Evolutionary conservation across 2,797 vertebrate species (phyloP).

Genomic region (Sphenodon punctatus): DNA sequence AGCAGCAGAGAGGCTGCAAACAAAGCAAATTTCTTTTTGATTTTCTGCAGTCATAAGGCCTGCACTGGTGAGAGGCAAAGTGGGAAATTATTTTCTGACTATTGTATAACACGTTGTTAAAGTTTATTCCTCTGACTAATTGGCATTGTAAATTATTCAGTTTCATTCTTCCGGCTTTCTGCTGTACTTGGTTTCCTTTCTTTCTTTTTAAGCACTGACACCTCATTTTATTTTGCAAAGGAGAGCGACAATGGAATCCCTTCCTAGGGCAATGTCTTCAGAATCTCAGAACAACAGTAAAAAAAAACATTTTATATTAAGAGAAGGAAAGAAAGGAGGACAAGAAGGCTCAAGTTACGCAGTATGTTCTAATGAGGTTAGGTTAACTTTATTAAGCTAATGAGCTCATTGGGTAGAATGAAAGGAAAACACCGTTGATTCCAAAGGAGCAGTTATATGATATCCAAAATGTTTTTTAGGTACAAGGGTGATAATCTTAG

Average conservation of each 20-base stretch:
- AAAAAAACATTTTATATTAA: constrained; percentile 16
- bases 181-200: background rate
- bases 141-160: background rate
- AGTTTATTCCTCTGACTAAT: background rate
- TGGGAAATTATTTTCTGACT: constrained; percentile 1
- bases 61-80: background rate
- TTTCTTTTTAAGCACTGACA: background rate
- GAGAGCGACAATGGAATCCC: background rate
- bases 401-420: background rate
- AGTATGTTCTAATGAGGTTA: background rate
- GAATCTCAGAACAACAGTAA: background rate
- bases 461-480: background rate
- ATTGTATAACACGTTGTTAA: background rate
- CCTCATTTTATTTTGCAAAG: background rate
- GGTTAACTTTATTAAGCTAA: constrained; percentile 1
- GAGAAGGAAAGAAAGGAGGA: background rate
- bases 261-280: background rate
- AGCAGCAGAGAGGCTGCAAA: background rate
- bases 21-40: background rate
- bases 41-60: background rate
- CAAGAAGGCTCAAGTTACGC: background rate
- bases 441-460: background rate
- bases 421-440: background rate
- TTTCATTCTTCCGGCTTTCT: background rate
- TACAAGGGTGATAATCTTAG: background rate